phyloP scores from a whole-genome alignment of 2,888 invertebrate genomes.

The Agonum fuliginosum region DNA sequence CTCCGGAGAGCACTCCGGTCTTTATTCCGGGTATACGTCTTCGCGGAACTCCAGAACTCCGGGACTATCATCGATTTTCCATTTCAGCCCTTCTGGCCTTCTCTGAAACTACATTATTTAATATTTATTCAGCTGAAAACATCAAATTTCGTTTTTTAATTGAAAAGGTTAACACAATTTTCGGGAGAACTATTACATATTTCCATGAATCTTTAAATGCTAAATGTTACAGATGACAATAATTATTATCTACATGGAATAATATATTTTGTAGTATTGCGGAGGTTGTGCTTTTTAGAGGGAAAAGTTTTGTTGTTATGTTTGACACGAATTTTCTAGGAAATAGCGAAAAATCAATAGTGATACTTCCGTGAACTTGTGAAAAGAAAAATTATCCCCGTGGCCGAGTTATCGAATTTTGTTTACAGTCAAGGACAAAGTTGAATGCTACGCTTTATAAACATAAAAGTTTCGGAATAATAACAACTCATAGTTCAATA shows the following conservation, averaged over 20 bases:
- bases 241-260: not conserved
- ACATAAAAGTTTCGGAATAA: not conserved
- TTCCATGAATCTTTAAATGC: not conserved
- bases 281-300: not conserved
- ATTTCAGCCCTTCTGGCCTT: not conserved
- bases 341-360: not conserved
- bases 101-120: not conserved
- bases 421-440: not conserved
- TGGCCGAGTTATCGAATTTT: not conserved
- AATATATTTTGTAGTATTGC: not conserved
- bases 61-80: constrained; percentile 2
- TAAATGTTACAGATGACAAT: not conserved
- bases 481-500: too few species aligned
- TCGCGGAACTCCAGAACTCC: not conserved
- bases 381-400: not conserved
- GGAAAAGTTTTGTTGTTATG: not conserved
- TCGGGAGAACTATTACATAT: not conserved
- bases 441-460: not conserved
- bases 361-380: not conserved
- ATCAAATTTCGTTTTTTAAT: not conserved
- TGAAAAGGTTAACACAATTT: not conserved
- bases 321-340: constrained; percentile 3
- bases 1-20: not conserved
- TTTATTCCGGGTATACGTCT: not conserved
- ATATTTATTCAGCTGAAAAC: not conserved